Base-by-base conservation (phyloP, 2,888 invertebrate genomes). In the Ptilodon capucinus region DNA sequence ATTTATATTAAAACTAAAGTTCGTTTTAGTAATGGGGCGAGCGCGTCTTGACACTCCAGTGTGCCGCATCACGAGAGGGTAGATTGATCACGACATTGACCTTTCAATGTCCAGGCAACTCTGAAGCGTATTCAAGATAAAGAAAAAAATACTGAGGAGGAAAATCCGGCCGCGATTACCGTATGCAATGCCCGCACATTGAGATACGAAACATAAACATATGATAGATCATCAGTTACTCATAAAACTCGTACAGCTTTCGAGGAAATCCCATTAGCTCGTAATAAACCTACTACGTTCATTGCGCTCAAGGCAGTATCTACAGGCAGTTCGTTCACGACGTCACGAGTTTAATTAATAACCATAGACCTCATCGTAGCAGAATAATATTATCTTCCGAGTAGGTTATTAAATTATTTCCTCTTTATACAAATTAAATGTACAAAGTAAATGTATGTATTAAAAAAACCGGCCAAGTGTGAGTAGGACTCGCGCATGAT, bases 221-320 rank as follows among this genome's bases (percentile, higher is more conserved):
- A 25, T 40, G 49, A 48, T 48, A 49, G 49, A 43, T 36, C 44
- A 42, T 30, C 28, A 5, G 39, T 18, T 45, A 39, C 42, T 41
- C n/a, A 34, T 40, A 32, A 4, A 32, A 32, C 14, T 32, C 32
- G 45, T 45, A 43, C 46, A 51, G 47, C 42, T 46, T 54, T 51
- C 57, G 18, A 56, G 57, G 48, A 52, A 63, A 60, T 45, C 42
- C 60, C 48, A 11, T 36, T 11, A n/a, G 36, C 32, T 14, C 32
- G 14, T 32, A 13, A 36, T 18, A n/a, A 4, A 32, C 4, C n/a
- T 14, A 36, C 18, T 1, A 36, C 18, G 36, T 36, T 36, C 18
- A 36, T 18, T 18, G 4, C 36, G 36, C 36, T 16, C 14, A 11
- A 16, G 18, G 4, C n/a, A 2, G 18, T 17, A 18, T 36, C n/a